Conservation (phyloP, 1,140 invertebrate species). For the Heterodera schachtii region DNA sequence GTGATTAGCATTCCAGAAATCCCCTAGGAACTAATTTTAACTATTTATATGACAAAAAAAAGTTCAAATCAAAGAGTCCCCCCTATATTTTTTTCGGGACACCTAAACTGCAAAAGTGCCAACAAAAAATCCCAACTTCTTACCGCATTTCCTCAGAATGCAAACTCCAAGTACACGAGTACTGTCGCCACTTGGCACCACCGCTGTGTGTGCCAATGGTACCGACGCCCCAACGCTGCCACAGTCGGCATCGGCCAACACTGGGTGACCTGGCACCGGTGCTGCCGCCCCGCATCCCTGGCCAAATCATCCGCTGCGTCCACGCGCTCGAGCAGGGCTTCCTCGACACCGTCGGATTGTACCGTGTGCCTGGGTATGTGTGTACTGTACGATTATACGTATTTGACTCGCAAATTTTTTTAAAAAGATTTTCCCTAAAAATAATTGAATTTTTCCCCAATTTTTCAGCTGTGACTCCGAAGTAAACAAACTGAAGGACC, state of each 20-base stretch:
- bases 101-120: too few relatives aligned
- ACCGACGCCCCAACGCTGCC: constrained; percentile 19
- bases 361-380: constrained; percentile 80
- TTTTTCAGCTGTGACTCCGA: constrained; percentile 32
- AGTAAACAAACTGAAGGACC: constrained; percentile 29
- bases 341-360: constrained; percentile 82
- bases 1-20: too few relatives aligned
- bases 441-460: background rate
- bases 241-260: constrained; percentile 6
- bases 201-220: constrained; percentile 47
- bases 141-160: too few relatives aligned
- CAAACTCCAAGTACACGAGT: constrained; percentile 40
- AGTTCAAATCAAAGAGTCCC: too few relatives aligned
- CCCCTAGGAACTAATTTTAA: too few relatives aligned
- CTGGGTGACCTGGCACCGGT: constrained; percentile 69
- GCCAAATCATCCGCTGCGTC: constrained; percentile 87
- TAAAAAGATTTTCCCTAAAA: too few relatives aligned
- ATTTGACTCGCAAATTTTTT: too few relatives aligned
- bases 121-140: too few relatives aligned
- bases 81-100: too few relatives aligned
- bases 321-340: constrained; percentile 86
- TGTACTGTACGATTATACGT: too few relatives aligned
- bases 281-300: constrained; percentile 85
- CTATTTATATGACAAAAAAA: too few relatives aligned
- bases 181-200: constrained; percentile 37